Conservation (phyloP, 2,113 vertebrate species). For the Irena cyanogastra region DNA sequence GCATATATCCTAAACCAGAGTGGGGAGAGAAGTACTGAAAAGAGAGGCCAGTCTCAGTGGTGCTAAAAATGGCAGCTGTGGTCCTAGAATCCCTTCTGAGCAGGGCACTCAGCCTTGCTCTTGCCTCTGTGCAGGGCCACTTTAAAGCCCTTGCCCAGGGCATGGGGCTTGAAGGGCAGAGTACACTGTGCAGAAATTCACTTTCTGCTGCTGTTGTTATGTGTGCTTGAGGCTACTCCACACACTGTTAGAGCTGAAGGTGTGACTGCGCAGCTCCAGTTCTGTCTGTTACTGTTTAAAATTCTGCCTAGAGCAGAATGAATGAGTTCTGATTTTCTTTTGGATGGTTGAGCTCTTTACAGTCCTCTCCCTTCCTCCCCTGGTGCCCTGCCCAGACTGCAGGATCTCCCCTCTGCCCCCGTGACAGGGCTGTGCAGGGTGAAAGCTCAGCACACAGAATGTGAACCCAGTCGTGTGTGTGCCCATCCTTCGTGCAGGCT, state of each 20-base stretch:
- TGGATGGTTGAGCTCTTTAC: not conserved
- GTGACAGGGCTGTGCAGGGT: not conserved
- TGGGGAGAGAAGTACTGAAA: not conserved
- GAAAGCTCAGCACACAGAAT: accelerated
- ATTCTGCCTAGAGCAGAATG: not conserved
- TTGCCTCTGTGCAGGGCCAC: not conserved
- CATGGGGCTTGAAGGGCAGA: not conserved
- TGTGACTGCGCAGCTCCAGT: not conserved
- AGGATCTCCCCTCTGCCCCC: not conserved
- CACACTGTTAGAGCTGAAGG: not conserved
- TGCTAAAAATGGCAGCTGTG: not conserved
- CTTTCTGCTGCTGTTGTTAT: not conserved
- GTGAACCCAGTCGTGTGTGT: accelerated
- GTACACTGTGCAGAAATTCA: not conserved
- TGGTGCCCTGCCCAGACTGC: not conserved
- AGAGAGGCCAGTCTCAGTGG: not conserved
- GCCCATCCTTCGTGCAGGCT: accelerated
- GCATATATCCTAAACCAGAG: not conserved
- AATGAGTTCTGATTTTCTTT: not conserved
- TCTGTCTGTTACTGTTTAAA: not conserved
- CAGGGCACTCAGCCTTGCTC: not conserved
- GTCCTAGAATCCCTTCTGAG: not conserved
- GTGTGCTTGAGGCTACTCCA: not conserved
- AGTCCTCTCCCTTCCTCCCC: not conserved
- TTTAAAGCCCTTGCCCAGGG: not conserved